Evolutionary conservation across 2,888 invertebrate species (phyloP), one percentile per base, ranked within the genome.

Genomic region (Agapostemon virescens): DNA sequence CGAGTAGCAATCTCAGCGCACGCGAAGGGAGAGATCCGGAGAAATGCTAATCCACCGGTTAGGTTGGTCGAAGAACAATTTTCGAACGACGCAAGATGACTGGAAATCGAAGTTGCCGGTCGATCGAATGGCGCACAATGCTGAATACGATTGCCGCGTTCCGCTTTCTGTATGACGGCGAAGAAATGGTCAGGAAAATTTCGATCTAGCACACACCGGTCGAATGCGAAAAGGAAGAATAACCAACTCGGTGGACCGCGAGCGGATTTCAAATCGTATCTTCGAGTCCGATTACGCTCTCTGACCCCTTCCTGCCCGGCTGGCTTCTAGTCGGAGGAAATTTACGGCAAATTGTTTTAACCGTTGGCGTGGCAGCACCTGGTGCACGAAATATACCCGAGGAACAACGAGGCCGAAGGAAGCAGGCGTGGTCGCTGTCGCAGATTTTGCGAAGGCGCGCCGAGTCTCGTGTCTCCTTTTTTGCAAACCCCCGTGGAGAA

Each of bases 281-380:
- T 82, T 85, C 74, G 73, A 26, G 74, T 75, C 73, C 83, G 82
- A 83, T 82, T 77, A 70, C 77, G 45, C 26, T 71, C 76, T 42
- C 66, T 73, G 67, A 45, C 68, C 77, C 77, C 42, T 45, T 36
- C 69, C 42, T 49, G 26, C 74, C 26, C 69, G 77, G 66, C 77
- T 79, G 82, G 71, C 77, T 77, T 64, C 69, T 79, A 77, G 75
- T 58, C 52, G 38, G 71, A 70, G 87, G 74, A 84, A 92, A 91
- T 91, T 92, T 92, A 91, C 89, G 89, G 89, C 88, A 90, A 91
- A 91, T 91, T 91, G 90, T 91, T 92, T 91, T 88, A 90, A 89
- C 88, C 90, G 88, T 86, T 86, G 86, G 82, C 85, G 84, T 79
- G 87, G 86, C 85, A 84, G 86, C 92, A 92, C 89, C 92, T 91